Base-by-base conservation (phyloP, 2,888 invertebrate genomes). In the Acanthosepion esculentum region DNA sequence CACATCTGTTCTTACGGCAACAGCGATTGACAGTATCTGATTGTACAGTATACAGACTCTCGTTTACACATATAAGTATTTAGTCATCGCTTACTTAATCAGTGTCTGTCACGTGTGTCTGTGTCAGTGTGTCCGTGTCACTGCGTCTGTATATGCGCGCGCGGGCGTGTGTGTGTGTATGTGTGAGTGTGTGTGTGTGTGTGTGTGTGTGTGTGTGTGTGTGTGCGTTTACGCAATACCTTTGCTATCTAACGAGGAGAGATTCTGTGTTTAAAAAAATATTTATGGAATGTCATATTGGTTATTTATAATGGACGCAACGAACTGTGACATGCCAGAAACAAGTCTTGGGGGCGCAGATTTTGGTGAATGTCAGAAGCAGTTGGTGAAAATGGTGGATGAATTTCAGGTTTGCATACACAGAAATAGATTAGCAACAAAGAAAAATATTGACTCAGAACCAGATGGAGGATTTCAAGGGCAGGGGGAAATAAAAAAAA, bases 241-340 rank as follows among this genome's bases (percentile, higher is more conserved):
- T 78, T 78, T n/a, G 78, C 6, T 7, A n/a, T 78, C 78, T 78
- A 78, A 78, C n/a, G 78, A 78, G n/a, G n/a, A 78, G 78, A 78
- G 10, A n/a, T 78, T 78, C n/a, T 78, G n/a, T 78, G 15, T 78
- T 78, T n/a, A 20, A 6, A 59, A 26, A 26, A 59, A 20, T 78
- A 29, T n/a, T 78, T 78, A 78, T 29, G n/a, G 78, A 78, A 59
- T 23, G 59, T 59, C 20, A 78, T n/a, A 10, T n/a, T 78, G 78
- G 29, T 8, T n/a, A 78, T 78, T 78, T 78, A 78, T 78, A n/a
- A n/a, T 78, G 29, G 10, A 29, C 8, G 78, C 78, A 78, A 78
- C 78, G 78, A 78, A 78, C 78, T n/a, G 78, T 78, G 78, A 78
- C 78, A 78, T 78, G 78, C 78, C 78, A 78, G 78, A 10, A n/a